phyloP scores from a whole-genome alignment of 1,140 invertebrate genomes.

The Drosophila prosaltans region DNA sequence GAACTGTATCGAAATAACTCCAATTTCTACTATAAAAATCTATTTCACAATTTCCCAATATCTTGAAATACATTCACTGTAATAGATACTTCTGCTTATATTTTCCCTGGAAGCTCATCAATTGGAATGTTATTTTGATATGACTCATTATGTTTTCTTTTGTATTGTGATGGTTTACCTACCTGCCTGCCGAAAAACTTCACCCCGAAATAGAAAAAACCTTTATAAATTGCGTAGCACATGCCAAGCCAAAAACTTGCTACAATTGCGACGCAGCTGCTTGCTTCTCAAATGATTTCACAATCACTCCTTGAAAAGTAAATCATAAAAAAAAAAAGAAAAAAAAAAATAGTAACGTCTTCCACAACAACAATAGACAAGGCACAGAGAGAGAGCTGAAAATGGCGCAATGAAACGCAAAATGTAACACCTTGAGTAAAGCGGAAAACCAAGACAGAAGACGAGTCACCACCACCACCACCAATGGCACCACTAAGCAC shows the following conservation, averaged over 20 bases:
- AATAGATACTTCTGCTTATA: too few species aligned
- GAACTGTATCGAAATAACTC: too few species aligned
- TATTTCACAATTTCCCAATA: too few species aligned
- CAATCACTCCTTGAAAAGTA: slow-evolving; percentile 10
- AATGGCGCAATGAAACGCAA: slow-evolving; percentile 39
- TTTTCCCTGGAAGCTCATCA: neutral
- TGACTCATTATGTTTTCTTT: neutral
- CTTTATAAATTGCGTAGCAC: slow-evolving; percentile 2
- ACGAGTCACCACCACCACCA: slow-evolving; percentile 26
- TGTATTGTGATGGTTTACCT: neutral
- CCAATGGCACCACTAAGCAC: slow-evolving; percentile 31
- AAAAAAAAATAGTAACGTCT: neutral
- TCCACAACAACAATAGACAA: slow-evolving; percentile 12
- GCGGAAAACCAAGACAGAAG: neutral
- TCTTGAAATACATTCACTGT: too few species aligned
- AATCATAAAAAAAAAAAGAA: slow-evolving; percentile 8
- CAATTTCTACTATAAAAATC: too few species aligned
- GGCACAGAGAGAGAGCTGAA: slow-evolving; percentile 20
- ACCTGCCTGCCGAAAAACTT: slow-evolving; percentile 2
- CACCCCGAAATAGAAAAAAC: neutral
- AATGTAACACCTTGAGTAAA: slow-evolving; percentile 62
- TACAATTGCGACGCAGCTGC: slow-evolving; percentile 17
- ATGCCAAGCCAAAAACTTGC: slow-evolving; percentile 15
- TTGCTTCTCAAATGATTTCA: slow-evolving; percentile 15
- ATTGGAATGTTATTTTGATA: neutral